Evolutionary conservation across 2,888 invertebrate species (phyloP), one percentile per base, ranked within the genome.

Genomic region (Hetaerina titia): DNA sequence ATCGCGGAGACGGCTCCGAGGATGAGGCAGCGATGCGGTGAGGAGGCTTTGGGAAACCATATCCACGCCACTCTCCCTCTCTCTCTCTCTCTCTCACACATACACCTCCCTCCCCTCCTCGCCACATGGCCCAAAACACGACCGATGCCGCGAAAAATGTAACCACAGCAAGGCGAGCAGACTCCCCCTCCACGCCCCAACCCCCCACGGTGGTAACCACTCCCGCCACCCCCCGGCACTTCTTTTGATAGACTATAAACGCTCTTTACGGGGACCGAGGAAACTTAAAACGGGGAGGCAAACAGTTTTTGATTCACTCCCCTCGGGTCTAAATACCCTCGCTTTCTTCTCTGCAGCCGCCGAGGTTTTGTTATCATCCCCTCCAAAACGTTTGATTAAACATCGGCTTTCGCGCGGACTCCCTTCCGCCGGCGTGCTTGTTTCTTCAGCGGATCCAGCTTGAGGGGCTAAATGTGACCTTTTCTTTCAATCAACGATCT

Each of bases 221-320:
- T 60, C 69, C n/a, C 69, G 19, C 64, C 15, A 45, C 45, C 45
- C 45, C 7, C 19, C 19, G 19, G 22, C 69, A 69, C 22, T 69
- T 69, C 69, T 69, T 69, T n/a, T 69, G 69, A 69, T 69, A 69
- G 69, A 19, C 69, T 69, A 69, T 69, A 69, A 69, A n/a, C 69
- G 69, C 69, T 69, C 69, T 69, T 69, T 69, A 69, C 69, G 69
- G 22, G 6, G n/a, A 19, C 69, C 19, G 69, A 69, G 69, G 69
- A 69, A 69, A 69, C 69, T 22, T 69, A n/a, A 69, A 69, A 69
- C 69, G 69, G 69, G 69, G 22, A n/a, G 5, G 90, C 31, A 90
- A 90, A 90, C 90, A 90, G 90, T 90, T 90, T 90, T 90, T 45
- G 90, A 90, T 90, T 64, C 90, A 45, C 19, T 19, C 69, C 9